phyloP scores from a whole-genome alignment of 2,888 invertebrate species.

The Xylota segnis region DNA sequence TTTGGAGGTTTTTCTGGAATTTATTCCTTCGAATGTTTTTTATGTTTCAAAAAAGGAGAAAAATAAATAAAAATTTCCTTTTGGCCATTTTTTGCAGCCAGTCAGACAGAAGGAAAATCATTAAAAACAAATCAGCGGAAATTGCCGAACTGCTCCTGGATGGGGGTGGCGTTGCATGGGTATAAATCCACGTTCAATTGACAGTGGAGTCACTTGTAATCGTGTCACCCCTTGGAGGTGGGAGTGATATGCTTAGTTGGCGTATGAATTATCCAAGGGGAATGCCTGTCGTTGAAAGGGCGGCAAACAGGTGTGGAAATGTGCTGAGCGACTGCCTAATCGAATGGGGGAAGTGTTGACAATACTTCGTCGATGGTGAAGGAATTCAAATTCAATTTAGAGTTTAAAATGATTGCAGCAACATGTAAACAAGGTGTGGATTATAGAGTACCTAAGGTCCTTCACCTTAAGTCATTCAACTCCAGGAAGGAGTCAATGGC shows the following conservation, averaged over 20 bases:
- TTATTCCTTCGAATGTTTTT: constrained; percentile 62
- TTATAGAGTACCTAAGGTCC: too few relatives aligned
- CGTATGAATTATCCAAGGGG: constrained; percentile 2
- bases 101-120: constrained; percentile 65
- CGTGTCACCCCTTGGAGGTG: not conserved
- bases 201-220: constrained; percentile 17
- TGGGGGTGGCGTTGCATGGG: not conserved
- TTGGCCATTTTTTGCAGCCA: constrained; percentile 31
- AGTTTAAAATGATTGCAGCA: not conserved
- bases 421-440: too few relatives aligned
- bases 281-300: constrained; percentile 6
- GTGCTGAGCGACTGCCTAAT: constrained; percentile 24
- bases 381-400: not conserved
- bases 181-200: constrained; percentile 33
- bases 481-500: too few relatives aligned
- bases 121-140: constrained; percentile 76
- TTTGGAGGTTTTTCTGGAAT: constrained; percentile 52
- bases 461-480: too few relatives aligned
- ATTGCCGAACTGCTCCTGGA: constrained; percentile 48
- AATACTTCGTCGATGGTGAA: not conserved
- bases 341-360: not conserved
- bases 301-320: constrained; percentile 45
- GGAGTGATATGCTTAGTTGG: constrained; percentile 9
- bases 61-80: constrained; percentile 45
- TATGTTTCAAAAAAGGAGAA: constrained; percentile 36